Percentiles rank a stretch among this genome's conserved stretches.
Conservation (phyloP, 35 echinoderm and acorn worm genomes). For the Apostichopus japonicus region DNA sequence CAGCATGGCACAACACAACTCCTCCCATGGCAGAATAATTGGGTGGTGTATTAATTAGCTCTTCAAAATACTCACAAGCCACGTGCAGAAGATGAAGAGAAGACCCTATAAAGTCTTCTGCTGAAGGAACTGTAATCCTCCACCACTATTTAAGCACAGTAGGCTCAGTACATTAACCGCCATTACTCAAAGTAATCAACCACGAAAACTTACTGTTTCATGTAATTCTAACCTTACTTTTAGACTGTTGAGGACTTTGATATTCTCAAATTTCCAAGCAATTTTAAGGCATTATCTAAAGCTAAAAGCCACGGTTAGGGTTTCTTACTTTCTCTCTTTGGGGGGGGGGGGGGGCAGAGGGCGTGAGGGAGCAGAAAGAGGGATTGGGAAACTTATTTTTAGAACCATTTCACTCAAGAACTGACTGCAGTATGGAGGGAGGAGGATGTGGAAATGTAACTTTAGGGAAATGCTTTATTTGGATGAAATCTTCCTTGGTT, state of each 20-base stretch:
- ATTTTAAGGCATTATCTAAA: background rate
- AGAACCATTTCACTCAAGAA: background rate
- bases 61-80: background rate
- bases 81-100: too few relatives aligned
- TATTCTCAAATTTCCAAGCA: background rate
- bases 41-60: background rate
- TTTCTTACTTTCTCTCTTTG: background rate
- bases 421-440: background rate
- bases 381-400: background rate
- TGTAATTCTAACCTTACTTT: background rate
- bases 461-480: background rate
- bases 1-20: too few relatives aligned
- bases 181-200: background rate
- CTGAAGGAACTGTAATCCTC: background rate
- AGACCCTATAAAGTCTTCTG: background rate
- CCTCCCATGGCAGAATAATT: background rate
- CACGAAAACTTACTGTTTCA: background rate
- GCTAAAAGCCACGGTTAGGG: background rate
- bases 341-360: too few relatives aligned
- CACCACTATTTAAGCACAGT: background rate
- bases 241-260: background rate
- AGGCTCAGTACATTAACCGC: background rate
- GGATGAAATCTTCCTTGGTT: background rate
- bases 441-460: background rate
- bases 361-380: too few relatives aligned